phyloP scores from a whole-genome alignment of 2,888 invertebrate genomes.

The Blastobasis lacticolella region DNA sequence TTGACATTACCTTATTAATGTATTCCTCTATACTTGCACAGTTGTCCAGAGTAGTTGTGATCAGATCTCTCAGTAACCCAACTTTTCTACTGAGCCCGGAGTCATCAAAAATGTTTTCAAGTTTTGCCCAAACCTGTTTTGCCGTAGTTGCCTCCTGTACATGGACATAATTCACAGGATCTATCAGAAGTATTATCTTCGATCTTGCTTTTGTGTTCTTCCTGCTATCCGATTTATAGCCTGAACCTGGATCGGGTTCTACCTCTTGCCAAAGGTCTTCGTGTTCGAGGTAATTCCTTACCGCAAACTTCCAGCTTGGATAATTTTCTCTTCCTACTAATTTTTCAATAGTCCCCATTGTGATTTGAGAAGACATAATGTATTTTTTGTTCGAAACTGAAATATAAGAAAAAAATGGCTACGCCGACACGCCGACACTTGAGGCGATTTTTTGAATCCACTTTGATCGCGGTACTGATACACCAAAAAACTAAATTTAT shows the following conservation, averaged over 20 bases:
- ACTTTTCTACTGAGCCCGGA: background rate
- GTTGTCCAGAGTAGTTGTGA: constrained; percentile 12
- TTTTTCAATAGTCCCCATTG: constrained; percentile 11
- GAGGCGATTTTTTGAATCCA: no score
- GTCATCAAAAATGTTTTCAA: constrained; percentile 10
- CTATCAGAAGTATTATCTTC: constrained; percentile 4
- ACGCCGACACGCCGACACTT: no score
- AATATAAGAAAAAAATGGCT: no score
- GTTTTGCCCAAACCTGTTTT: constrained; percentile 8
- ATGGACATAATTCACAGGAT: constrained; percentile 7
- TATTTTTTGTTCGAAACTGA: no score
- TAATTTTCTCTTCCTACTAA: constrained; percentile 16
- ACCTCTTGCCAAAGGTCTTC: constrained; percentile 16
- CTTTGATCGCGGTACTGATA: no score
- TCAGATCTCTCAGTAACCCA: constrained; percentile 13
- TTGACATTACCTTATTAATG: constrained; percentile 14
- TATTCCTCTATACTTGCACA: constrained; percentile 15
- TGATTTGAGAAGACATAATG: no score
- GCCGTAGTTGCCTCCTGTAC: constrained; percentile 2
- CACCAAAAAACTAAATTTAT: no score
- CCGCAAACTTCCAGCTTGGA: constrained; percentile 15
- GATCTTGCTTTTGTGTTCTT: constrained; percentile 4
- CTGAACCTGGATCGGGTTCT: background rate
- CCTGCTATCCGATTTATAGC: no score
- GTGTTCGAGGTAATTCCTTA: constrained; percentile 14